Conservation (phyloP, 2,797 vertebrate species). For the Sciurus vulgaris region DNA sequence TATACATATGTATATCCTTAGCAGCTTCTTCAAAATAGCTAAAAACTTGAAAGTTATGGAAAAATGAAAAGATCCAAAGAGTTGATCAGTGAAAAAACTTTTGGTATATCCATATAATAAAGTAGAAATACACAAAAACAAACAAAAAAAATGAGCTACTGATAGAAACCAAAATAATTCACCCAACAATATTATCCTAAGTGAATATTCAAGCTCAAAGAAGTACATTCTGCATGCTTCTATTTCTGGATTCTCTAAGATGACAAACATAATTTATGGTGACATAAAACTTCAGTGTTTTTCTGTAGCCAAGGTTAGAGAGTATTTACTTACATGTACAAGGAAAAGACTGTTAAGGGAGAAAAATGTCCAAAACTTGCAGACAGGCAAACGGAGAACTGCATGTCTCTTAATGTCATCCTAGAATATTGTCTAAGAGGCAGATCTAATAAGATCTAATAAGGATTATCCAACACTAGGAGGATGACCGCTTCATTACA, state of each 20-base stretch:
- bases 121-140: neutral
- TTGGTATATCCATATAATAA: neutral
- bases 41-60: neutral
- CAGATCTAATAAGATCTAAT: neutral
- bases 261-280: neutral
- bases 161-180: neutral
- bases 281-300: slow-evolving; percentile 1
- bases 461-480: neutral
- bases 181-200: neutral
- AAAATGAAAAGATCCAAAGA: neutral
- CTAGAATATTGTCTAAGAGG: neutral
- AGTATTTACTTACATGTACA: neutral
- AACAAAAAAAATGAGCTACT: neutral
- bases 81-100: neutral
- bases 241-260: neutral
- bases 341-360: neutral
- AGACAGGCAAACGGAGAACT: neutral
- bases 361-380: neutral
- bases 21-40: slow-evolving; percentile 7
- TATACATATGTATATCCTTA: neutral
- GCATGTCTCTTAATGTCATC: neutral
- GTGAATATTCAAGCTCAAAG: neutral
- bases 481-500: neutral
- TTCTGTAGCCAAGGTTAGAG: neutral
- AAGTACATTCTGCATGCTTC: neutral